Base-by-base conservation (phyloP, 2,888 invertebrate species). In the Tetranychus truncatus region DNA sequence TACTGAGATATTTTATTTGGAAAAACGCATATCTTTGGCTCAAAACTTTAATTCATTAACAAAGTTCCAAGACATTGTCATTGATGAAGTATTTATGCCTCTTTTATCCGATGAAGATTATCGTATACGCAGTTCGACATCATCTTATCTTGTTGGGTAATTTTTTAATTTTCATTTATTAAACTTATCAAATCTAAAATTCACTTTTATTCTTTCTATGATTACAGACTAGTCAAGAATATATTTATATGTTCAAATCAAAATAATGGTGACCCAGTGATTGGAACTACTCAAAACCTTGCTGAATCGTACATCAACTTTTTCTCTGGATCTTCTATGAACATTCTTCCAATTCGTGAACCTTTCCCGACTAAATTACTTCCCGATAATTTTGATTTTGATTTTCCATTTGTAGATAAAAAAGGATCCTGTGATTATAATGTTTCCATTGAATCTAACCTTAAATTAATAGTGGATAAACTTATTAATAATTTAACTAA, bases 51-150 rank as follows among this genome's bases (percentile, higher is more conserved):
- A 69, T 20, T 20, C 69, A 21, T 34, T 34, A 45, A 45, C 45
- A 74, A 74, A 76, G 80, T 87, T 86, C 80, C 88, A 89, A 83
- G 85, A 86, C 77, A 85, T 85, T 79, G 84, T 88, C 46, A 80
- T 88, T 71, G 81, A 84, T 76, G 84, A 88, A 77, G 86, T 89
- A 1, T 82, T 92, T 9, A 83, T 89, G 21, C 84, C 86, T 15
- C 83, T 91, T 72, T 15, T 75, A 8, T 65, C 66, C n/a, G 75
- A 77, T 73, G 46, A 75, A 74, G 74, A 76, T 74, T 73, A 71
- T 71, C 76, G 77, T n/a, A 76, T 77, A 9, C 71, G 77, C 44
- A 55, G 71, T n/a, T 76, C 77, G 3, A 71, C 75, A 15, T 45
- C 72, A 7, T 45, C 45, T 45, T 65, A 18, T 76, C 45, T 76